Evolutionary conservation across 2,797 vertebrate species (phyloP), one percentile per base, ranked within the genome.

Genomic region (Betta splendens): DNA sequence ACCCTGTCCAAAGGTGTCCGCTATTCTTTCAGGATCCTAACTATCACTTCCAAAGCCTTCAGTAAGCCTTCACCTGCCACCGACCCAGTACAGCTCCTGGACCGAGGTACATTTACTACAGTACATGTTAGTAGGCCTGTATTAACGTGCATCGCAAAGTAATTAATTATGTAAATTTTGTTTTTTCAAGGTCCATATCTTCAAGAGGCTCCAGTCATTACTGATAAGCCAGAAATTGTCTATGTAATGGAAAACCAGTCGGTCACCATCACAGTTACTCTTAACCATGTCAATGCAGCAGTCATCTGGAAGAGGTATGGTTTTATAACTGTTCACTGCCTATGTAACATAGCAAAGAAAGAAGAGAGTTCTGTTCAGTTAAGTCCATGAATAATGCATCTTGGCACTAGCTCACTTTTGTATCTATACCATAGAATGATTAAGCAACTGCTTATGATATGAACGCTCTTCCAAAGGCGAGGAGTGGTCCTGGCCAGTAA

Each of bases 221-320:
- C 87, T 59, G 98, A 99, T 80, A 98, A 95, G 66, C 96, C 96
- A 2, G 98, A 99, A 0, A 51, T 94, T 5, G 92, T 99, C 3
- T 93, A 94, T 20, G 92, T 96, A 67, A 97, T 97, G 69, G 97
- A 99, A 85, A 95, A 95, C 72, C 95, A 96, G 78, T 91, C 93
- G 0, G 86, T 93, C 61, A 92, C 86, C 13, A 85, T 98, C 72
- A 94, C 93, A 0, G 53, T 98, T 74, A 97, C 95, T 20, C 93
- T 99, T 60, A 99, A 98, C 76, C 96, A 98, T 0, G 96, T 98
- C 73, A 95, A 95, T 21, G 93, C 95, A 42, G 84, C 89, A 0
- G 89, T 96, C 77, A 81, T 90, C 64, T 99, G 98, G 98, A 96
- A 93, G 79, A 96, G 94, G 98, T 96, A 86, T 33, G 22, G 17